phyloP scores from a whole-genome alignment of 2,113 vertebrate species.

The Strigops habroptila region DNA sequence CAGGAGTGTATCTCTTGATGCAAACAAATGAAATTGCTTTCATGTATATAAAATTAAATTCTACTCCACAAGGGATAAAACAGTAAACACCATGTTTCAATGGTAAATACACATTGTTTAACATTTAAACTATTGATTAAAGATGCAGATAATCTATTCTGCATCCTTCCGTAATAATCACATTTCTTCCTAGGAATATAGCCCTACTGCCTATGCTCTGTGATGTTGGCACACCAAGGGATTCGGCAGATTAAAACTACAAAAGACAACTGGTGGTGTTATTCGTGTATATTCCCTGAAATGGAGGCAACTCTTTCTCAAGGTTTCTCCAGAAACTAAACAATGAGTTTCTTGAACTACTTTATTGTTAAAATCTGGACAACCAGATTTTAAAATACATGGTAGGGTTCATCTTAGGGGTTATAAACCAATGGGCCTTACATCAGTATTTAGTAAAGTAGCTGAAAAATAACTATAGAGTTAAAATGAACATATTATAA shows the following conservation, averaged over 20 bases:
- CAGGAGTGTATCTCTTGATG: neutral
- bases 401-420: neutral
- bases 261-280: neutral
- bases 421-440: neutral
- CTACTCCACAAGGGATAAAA: neutral
- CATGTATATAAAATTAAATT: conserved; percentile 3
- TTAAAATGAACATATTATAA: neutral
- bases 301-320: neutral
- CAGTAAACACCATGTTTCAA: neutral
- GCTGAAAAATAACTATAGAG: neutral
- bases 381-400: neutral
- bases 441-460: neutral
- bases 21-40: conserved; percentile 12
- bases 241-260: neutral
- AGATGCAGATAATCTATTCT: neutral
- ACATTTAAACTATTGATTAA: conserved; percentile 30
- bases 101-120: neutral
- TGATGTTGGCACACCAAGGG: neutral
- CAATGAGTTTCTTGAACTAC: neutral
- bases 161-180: neutral
- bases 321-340: neutral
- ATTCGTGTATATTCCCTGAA: neutral
- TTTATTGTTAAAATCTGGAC: neutral
- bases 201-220: neutral
- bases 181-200: neutral